Base-by-base conservation (phyloP, 2,888 invertebrate species). In the Oxyteleia sp. region DNA sequence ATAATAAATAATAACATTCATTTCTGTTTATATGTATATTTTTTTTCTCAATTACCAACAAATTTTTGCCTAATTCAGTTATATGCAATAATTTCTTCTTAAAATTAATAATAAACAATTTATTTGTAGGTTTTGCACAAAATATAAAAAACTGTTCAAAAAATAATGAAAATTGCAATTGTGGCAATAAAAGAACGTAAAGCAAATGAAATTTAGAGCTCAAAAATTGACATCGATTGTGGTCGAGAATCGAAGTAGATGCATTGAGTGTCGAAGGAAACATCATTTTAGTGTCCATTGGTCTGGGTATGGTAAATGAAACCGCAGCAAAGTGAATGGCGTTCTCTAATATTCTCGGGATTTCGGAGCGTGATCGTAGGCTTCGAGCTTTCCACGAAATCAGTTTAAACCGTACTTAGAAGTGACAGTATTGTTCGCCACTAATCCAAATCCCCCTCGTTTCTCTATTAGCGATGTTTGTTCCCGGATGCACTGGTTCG, bases 341-440 rank as follows among this genome's bases (percentile, higher is more conserved):
- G 15, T 55, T 68, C 82, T 78, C 72, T 83, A 66, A 78, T 78
- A 83, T 83, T 74, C 68, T 82, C 59, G 41, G 78, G 72, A 78
- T 83, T 78, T 72, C 35, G 29, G 20, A 47, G 16, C 51, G 59
- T 43, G 82, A 69, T 82, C 57, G 69, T 82, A 82, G 71, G 75
- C 82, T 47, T 59, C 59, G 43, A 68, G 78, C 75, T 78, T 81
- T 78, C 83, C 61, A 74, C 64, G 69, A 49, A 85, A 80, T 83
- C 83, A 72, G 72, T 78, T 80, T 81, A 83, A 85, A 82, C 72
- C 76, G 72, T 78, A 85, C 72, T 74, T 71, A 80, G 80, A 85
- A 85, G 85, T 80, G 82, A 82, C 78, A 80, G 80, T 75, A 81
- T 85, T 85, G 83, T 85, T 83, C 78, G 43, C 80, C 76, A 82